Conservation (phyloP, 1,140 invertebrate species). For the Copidosoma floridanum region DNA sequence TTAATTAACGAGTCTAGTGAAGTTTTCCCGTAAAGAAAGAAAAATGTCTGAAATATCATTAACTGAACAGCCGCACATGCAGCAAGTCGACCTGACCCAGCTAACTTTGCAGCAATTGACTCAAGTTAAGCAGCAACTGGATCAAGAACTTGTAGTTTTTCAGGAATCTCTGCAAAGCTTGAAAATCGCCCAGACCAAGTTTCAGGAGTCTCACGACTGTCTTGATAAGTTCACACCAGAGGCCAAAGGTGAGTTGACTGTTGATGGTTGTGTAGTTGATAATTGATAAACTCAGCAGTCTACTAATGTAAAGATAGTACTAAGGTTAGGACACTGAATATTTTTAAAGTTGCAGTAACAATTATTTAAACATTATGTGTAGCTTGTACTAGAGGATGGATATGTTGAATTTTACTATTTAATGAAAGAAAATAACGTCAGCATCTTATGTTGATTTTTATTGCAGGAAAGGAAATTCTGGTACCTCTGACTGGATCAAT, state of each 20-base stretch:
- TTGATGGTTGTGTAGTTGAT: too few relatives aligned
- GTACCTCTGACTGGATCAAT: constrained; percentile 92
- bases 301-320: too few relatives aligned
- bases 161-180: constrained; percentile 84
- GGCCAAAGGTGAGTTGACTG: constrained; percentile 59
- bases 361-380: too few relatives aligned
- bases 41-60: constrained; percentile 64
- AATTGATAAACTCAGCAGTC: too few relatives aligned
- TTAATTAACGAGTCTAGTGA: too few relatives aligned
- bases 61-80: constrained; percentile 62
- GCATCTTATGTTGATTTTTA: not conserved
- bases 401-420: too few relatives aligned
- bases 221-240: constrained; percentile 76
- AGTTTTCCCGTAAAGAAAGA: too few relatives aligned
- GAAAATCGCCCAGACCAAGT: constrained; percentile 88
- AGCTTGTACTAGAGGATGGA: too few relatives aligned
- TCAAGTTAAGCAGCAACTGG: constrained; percentile 81
- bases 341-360: too few relatives aligned
- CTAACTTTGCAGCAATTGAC: constrained; percentile 77
- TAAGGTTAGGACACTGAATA: too few relatives aligned
- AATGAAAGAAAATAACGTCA: too few relatives aligned
- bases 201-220: constrained; percentile 81
- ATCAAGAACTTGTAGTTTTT: constrained; percentile 83
- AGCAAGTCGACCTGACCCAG: constrained; percentile 75
- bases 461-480: constrained; percentile 70